These are phyloP conservation scores for Lichenostomus cassidix DNA, from an alignment of 2,113 vertebrate genomes.

Conservation along the genomic window DNA sequence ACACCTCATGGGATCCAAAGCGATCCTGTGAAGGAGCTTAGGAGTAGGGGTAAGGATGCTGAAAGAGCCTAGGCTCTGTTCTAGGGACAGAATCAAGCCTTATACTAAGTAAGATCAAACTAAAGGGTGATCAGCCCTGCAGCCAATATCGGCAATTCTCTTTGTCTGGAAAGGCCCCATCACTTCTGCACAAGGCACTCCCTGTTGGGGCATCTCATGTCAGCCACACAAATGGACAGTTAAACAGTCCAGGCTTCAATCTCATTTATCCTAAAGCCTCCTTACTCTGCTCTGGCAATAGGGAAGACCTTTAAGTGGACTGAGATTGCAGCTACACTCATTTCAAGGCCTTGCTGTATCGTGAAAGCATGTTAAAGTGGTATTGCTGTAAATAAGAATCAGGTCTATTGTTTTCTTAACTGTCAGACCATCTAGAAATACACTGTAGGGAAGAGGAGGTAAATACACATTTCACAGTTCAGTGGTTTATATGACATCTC, in stretches of 20 bases:
- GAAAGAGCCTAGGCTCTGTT: neutral
- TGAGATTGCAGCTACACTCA: neutral
- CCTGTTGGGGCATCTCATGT: neutral
- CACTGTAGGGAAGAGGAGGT: neutral
- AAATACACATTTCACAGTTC: conserved; percentile 53
- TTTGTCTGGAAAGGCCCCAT: neutral
- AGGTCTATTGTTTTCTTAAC: conserved; percentile 16
- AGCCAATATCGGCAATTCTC: neutral
- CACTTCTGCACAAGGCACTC: neutral
- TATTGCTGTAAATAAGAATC: conserved; percentile 8
- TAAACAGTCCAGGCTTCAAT: neutral
- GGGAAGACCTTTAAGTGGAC: neutral
- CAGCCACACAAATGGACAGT: conserved; percentile 22
- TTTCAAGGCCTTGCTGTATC: neutral
- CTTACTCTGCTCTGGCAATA: neutral
- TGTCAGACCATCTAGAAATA: conserved; percentile 10
- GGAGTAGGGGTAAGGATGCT: neutral
- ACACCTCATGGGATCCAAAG: neutral
- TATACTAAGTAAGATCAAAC: neutral
- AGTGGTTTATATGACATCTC: conserved; percentile 33
- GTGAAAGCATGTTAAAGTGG: neutral
- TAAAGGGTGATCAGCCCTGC: neutral
- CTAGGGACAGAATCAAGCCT: neutral
- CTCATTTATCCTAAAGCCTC: conserved; percentile 2
- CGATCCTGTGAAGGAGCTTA: neutral